Conservation (phyloP, 2,888 invertebrate genomes). For the Agrotis puta region DNA sequence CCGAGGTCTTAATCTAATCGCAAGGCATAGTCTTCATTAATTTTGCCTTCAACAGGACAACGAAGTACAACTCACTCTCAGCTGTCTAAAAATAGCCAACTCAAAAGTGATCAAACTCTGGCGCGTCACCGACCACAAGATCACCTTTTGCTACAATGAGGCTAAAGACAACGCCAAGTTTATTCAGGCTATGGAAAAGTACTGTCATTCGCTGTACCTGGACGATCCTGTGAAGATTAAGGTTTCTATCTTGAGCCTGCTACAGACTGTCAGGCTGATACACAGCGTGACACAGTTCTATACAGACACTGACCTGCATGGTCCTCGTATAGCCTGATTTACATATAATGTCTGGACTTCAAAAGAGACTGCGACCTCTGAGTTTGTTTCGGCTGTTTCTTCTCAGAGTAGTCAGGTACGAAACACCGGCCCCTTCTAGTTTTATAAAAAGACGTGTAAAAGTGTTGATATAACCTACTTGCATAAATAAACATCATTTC, state of each 20-base stretch:
- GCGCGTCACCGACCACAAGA: constrained; percentile 96
- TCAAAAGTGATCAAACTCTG: constrained; percentile 95
- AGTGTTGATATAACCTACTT: too few species aligned
- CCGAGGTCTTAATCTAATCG: too few species aligned
- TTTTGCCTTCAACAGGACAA: constrained; percentile 85
- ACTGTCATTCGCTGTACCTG: constrained; percentile 97
- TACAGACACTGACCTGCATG: too few species aligned
- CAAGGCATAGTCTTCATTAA: neutral
- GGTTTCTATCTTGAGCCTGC: constrained; percentile 96
- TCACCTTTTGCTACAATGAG: constrained; percentile 98
- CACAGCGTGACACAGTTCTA: constrained; percentile 99
- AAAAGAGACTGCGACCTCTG: too few species aligned
- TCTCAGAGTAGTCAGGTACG: too few species aligned
- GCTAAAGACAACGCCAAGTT: constrained; percentile 99
- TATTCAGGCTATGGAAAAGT: constrained; percentile 97
- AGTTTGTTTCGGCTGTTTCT: too few species aligned
- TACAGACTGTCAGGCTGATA: constrained; percentile 98
- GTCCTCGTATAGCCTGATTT: too few species aligned
- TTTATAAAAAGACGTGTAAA: too few species aligned
- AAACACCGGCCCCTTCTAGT: too few species aligned
- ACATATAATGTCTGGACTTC: too few species aligned
- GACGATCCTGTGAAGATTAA: constrained; percentile 98
- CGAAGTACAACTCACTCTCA: constrained; percentile 94
- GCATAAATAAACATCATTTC: too few species aligned
- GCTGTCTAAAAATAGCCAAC: constrained; percentile 94